These are phyloP conservation scores for Oostethus manadensis DNA, from an alignment of 2,113 vertebrate genomes.

Conservation along the genomic window DNA sequence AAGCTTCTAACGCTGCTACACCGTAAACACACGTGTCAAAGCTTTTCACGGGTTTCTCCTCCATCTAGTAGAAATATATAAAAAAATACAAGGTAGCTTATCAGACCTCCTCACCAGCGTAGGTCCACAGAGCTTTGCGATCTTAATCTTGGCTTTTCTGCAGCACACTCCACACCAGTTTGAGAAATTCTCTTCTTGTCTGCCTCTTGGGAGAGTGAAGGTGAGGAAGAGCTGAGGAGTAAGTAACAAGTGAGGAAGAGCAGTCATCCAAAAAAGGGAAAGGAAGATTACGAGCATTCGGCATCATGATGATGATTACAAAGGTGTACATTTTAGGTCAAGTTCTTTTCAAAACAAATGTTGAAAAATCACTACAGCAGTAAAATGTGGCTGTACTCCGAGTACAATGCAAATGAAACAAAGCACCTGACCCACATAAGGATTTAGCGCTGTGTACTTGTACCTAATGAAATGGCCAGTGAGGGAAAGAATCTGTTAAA, in stretches of 20 bases:
- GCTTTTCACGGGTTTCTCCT: constrained; percentile 61
- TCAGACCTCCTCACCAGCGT: constrained; percentile 22
- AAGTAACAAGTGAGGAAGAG: constrained; percentile 48
- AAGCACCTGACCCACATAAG: no score
- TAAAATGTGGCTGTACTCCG: neutral
- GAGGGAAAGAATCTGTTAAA: no score
- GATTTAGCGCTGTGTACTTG: no score
- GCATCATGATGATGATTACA: neutral
- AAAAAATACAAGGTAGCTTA: constrained; percentile 9
- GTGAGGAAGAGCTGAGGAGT: constrained; percentile 45
- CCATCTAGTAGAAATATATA: constrained; percentile 1
- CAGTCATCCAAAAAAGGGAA: constrained; percentile 24
- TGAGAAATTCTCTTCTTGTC: constrained; percentile 49
- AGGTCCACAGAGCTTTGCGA: constrained; percentile 46
- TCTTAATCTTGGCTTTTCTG: constrained; percentile 53
- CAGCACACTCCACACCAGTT: constrained; percentile 43
- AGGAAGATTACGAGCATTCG: neutral
- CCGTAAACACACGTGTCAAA: constrained; percentile 61
- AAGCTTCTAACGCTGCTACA: constrained; percentile 48
- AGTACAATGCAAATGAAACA: no score
- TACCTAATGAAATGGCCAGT: no score
- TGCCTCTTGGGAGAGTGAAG: constrained; percentile 36
- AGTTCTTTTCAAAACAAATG: neutral
- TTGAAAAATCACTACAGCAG: neutral
- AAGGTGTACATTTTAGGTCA: neutral